Evolutionary conservation across 2,113 vertebrate genomes (phyloP).

Genomic region (Pachycephala philippinensis): DNA sequence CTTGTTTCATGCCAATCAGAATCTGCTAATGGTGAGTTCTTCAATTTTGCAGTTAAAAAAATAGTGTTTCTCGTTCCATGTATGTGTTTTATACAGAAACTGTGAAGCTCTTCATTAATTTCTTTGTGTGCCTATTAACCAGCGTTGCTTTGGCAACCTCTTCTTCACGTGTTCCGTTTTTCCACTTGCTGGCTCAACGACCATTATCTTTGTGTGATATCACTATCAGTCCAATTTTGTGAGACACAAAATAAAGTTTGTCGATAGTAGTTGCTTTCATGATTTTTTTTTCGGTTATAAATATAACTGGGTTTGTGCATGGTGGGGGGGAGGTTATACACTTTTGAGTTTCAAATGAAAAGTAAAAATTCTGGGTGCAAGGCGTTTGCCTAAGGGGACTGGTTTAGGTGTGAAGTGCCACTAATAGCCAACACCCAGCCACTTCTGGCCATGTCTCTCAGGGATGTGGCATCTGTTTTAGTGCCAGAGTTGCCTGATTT

Average conservation of each 20-base stretch:
- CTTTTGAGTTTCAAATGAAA: not conserved
- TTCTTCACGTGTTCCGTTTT: not conserved
- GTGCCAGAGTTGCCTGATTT: not conserved
- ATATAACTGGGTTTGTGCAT: not conserved
- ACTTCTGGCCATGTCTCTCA: not conserved
- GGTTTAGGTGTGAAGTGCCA: not conserved
- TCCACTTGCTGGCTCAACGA: not conserved
- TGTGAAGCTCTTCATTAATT: not conserved
- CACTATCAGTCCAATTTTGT: not conserved
- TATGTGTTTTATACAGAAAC: not conserved
- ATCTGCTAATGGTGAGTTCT: not conserved
- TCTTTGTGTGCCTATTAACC: not conserved
- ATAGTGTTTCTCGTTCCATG: not conserved
- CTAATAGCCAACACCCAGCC: not conserved
- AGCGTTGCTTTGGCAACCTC: not conserved
- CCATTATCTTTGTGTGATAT: not conserved
- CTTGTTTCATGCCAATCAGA: not conserved
- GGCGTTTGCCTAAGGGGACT: not conserved
- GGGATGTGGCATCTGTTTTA: not conserved
- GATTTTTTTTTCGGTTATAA: not conserved
- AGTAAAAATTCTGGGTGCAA: not conserved
- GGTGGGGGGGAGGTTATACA: not conserved
- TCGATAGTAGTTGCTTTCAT: not conserved
- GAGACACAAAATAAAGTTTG: not conserved
- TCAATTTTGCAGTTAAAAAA: not conserved